phyloP scores from a whole-genome alignment of 2,888 invertebrate species.

The Lasioglossum villosulum region DNA sequence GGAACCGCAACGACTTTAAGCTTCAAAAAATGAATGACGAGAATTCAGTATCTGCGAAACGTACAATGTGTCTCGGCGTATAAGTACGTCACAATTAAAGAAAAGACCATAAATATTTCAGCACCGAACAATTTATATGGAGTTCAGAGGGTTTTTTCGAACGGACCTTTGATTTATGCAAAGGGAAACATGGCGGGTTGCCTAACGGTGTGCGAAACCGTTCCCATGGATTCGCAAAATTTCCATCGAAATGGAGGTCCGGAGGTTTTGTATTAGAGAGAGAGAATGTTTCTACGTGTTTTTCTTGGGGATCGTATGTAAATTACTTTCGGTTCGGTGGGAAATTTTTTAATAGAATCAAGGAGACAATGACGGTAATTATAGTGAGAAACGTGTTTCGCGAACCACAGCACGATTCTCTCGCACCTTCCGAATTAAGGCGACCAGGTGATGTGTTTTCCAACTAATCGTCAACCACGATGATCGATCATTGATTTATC shows the following conservation, averaged over 20 bases:
- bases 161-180: neutral
- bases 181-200: neutral
- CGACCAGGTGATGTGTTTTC: neutral
- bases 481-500: slow-evolving; percentile 15
- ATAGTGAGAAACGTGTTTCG: neutral
- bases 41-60: neutral
- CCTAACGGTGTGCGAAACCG: neutral
- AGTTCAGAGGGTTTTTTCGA: neutral
- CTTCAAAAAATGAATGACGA: too few relatives aligned
- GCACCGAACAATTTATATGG: neutral
- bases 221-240: neutral
- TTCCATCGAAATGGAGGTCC: neutral
- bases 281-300: neutral
- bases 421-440: neutral
- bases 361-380: neutral
- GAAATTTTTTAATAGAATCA: neutral
- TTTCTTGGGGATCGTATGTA: neutral
- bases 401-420: neutral
- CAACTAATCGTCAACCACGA: neutral
- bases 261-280: neutral
- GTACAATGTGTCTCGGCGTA: neutral
- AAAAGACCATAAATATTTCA: neutral
- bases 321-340: neutral
- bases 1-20: neutral
- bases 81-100: neutral